Conservation (phyloP, 1,140 invertebrate genomes). For the Mizuhopecten yessoensis region DNA sequence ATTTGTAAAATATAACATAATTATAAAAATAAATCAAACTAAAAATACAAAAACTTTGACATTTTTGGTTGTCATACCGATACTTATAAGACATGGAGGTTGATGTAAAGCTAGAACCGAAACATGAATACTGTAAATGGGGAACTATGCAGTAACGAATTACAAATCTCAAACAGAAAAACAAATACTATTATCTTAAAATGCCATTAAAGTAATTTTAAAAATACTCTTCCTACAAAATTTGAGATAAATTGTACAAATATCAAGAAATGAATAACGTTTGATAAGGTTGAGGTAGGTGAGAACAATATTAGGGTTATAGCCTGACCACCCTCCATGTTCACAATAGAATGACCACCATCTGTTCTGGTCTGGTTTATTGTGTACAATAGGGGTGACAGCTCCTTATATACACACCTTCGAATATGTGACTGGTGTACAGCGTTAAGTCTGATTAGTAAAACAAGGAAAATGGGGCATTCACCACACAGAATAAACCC, state of each 20-base stretch:
- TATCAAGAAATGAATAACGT: constrained; percentile 22
- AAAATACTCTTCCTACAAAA: no score
- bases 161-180: not conserved
- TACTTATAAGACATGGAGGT: no score
- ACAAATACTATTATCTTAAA: not conserved
- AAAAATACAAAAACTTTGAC: no score
- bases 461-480: not conserved
- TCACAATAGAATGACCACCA: not conserved
- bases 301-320: not conserved
- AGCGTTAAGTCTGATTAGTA: constrained; percentile 38
- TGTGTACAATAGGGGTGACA: not conserved
- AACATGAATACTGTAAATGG: no score
- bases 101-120: no score
- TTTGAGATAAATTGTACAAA: not conserved
- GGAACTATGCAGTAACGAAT: no score
- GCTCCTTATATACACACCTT: constrained; percentile 37
- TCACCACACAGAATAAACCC: not conserved
- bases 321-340: not conserved
- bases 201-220: not conserved
- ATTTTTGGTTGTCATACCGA: no score
- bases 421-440: constrained; percentile 10
- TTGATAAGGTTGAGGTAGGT: not conserved
- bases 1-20: no score
- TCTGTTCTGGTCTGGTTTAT: not conserved
- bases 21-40: no score